These are phyloP conservation scores for Opisthograptis luteolata DNA, from an alignment of 2,888 invertebrate species.

Conservation along the genomic window DNA sequence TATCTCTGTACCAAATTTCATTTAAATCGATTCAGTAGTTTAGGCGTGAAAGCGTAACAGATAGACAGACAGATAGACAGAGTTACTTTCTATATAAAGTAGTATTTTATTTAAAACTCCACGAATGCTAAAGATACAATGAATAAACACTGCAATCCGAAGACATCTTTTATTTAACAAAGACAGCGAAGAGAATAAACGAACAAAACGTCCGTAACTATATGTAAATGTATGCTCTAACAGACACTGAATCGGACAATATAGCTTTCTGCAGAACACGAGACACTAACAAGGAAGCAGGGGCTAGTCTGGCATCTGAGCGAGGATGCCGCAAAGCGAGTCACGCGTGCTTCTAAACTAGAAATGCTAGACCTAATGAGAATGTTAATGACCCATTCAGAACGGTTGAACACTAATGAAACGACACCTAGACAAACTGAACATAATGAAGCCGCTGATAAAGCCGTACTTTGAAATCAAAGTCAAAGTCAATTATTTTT, in stretches of 20 bases:
- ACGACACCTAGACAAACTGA: conserved; percentile 9
- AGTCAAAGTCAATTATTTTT: too few species aligned
- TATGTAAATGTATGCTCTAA: conserved; percentile 50
- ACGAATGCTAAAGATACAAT: not conserved
- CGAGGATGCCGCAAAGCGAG: conserved; percentile 36
- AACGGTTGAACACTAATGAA: conserved; percentile 25
- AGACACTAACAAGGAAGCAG: conserved; percentile 48
- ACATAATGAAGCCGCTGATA: not conserved
- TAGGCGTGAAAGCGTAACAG: too few species aligned
- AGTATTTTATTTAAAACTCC: too few species aligned
- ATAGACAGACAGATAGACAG: too few species aligned
- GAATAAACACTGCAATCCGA: not conserved
- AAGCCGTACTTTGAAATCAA: conserved; percentile 42
- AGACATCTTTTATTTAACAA: conserved; percentile 44
- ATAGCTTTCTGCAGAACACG: conserved; percentile 37
- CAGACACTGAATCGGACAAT: conserved; percentile 42
- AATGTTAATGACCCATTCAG: conserved; percentile 30
- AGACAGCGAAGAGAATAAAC: conserved; percentile 43
- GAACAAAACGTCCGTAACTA: conserved; percentile 47
- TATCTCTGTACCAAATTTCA: too few species aligned
- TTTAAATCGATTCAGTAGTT: too few species aligned
- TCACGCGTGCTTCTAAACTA: conserved; percentile 31
- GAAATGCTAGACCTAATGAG: conserved; percentile 23
- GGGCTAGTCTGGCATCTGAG: conserved; percentile 41
- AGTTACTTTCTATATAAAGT: too few species aligned